phyloP scores from a whole-genome alignment of 2,113 vertebrate species.

The Oxyruncus cristatus region DNA sequence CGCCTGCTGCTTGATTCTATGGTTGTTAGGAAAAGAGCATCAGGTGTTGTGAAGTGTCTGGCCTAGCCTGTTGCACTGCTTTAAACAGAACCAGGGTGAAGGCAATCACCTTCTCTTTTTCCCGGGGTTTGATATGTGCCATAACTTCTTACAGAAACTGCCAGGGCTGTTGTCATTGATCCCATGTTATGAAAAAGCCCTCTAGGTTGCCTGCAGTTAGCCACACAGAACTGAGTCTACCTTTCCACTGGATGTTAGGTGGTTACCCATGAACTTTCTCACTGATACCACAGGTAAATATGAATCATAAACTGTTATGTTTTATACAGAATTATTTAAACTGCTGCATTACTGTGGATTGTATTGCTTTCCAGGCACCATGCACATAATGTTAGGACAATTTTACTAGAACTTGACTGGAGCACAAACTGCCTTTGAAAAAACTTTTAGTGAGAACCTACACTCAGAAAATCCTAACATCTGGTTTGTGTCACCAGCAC shows the following conservation, averaged over 20 bases:
- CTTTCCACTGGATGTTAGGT: rapidly evolving
- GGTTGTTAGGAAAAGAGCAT: background rate
- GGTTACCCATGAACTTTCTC: background rate
- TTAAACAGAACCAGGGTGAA: background rate
- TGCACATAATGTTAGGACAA: background rate
- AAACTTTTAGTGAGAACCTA: background rate
- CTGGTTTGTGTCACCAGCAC: background rate
- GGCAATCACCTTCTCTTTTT: background rate
- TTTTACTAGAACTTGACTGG: background rate
- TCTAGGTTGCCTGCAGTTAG: background rate
- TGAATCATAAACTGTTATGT: background rate
- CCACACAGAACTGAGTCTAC: background rate
- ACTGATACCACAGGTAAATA: background rate
- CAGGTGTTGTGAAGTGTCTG: background rate
- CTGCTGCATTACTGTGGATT: background rate
- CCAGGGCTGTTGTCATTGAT: background rate
- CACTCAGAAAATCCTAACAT: background rate
- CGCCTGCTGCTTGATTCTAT: background rate
- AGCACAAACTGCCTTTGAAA: background rate
- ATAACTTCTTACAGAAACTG: background rate
- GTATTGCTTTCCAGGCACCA: background rate
- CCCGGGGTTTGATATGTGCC: background rate
- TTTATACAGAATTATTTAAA: background rate
- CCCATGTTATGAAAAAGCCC: background rate
- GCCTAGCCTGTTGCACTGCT: background rate